Base-by-base conservation (phyloP, 1,140 invertebrate species). In the Drosophila kanapiae region DNA sequence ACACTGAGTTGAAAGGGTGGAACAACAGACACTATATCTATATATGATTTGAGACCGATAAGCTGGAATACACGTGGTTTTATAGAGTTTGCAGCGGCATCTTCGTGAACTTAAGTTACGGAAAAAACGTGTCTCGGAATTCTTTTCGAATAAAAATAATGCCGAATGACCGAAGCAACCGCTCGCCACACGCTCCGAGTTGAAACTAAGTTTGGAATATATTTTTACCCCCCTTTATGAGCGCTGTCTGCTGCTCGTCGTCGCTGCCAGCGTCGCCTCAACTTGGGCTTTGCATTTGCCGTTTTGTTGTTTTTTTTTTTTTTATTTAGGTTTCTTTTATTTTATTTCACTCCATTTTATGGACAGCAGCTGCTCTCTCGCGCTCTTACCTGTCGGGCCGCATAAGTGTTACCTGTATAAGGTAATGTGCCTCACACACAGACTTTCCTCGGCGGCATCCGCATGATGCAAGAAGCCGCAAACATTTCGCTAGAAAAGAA, bases 151-250 rank as follows among this genome's bases (percentile, higher is more conserved):
- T 23, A 23, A 18, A 56, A 51, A 29, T 27, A 51, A 16, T 13
- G 38, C 14, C 18, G 18, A 29, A 13, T n/a, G 4, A 35, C 6
- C 13, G 18, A 23, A 62, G 13, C 81, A 49, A 74, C 84, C 54
- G 64, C 72, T 54, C 74, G 48, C 60, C 47, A 27, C 58, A 63
- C 83, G 67, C 84, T 58, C 80, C 49, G 77, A 71, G 54, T 78
- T 59, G 60, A 78, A 88, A 88, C 85, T 90, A 90, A 88, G 77
- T 86, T 77, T 82, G 47, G 38, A 69, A 76, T 77, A 58, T 51
- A 60, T 53, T 57, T 54, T 51, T 74, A 58, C 76, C 71, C 68
- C 76, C 65, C 80, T 87, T 68, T 88, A 87, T 84, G 84, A 61
- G 62, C 51, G 23, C 23, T n/a, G 74, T 23, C 72, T 53, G 62